A percentile compares a stretch with the other conserved stretches of the same genome.
Conservation (phyloP, 1,140 invertebrate species). For the Eriocheir sinensis region DNA sequence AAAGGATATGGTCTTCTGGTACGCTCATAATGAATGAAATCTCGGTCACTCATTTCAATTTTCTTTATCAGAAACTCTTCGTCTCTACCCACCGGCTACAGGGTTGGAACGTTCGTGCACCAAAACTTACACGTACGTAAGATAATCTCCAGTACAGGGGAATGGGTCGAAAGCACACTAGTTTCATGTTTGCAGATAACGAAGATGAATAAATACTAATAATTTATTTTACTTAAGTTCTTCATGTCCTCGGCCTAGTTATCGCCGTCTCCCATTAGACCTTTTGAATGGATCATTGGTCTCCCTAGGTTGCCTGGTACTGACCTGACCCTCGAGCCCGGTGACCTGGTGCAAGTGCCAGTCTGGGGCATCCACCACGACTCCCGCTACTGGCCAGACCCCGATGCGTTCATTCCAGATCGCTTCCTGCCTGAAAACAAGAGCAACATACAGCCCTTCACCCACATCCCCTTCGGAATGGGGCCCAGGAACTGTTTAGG, state of each 20-base stretch:
- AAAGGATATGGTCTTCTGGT: too few relatives aligned
- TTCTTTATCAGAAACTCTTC: conserved; percentile 85
- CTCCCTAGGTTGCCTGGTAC: conserved; percentile 80
- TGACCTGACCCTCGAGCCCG: conserved; percentile 41
- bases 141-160: too few relatives aligned
- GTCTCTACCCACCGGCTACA: conserved; percentile 85
- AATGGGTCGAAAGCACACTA: too few relatives aligned
- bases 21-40: too few relatives aligned
- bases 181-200: conserved; percentile 81
- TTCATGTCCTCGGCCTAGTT: too few relatives aligned
- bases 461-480: conserved; percentile 90
- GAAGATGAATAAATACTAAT: too few relatives aligned
- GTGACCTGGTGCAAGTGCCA: conserved; percentile 45
- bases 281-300: too few relatives aligned
- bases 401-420: conserved; percentile 82
- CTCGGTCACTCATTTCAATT: too few relatives aligned
- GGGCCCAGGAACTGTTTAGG: conserved; percentile 83
- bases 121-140: conserved; percentile 82
- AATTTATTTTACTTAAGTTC: too few relatives aligned
- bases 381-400: conserved; percentile 81
- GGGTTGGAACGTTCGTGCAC: conserved; percentile 84
- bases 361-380: conserved; percentile 79
- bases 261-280: too few relatives aligned
- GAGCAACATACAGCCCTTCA: conserved; percentile 85
- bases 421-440: conserved; percentile 81